These are phyloP conservation scores for Berghia stephanieae DNA, from an alignment of 1,140 invertebrate species.

Conservation along the genomic window DNA sequence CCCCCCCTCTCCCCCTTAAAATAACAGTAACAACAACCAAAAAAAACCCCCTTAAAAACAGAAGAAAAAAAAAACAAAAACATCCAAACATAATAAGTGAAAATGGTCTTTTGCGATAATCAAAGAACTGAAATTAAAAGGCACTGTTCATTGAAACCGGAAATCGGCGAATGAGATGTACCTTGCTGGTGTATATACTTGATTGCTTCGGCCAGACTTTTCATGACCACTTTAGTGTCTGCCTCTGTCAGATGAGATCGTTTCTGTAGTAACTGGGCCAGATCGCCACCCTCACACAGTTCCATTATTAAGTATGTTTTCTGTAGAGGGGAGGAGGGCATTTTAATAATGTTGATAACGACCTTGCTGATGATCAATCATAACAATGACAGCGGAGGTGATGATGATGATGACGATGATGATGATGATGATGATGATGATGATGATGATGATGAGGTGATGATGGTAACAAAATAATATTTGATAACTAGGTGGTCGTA, in stretches of 20 bases:
- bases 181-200: slow-evolving; percentile 72
- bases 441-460: neutral
- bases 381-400: no score
- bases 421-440: neutral
- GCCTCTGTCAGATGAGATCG: slow-evolving; percentile 64
- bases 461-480: neutral
- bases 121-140: no score
- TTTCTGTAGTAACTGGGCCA: slow-evolving; percentile 64
- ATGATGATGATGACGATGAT: neutral
- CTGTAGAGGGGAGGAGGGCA: no score
- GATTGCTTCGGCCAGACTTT: slow-evolving; percentile 68
- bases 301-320: slow-evolving; percentile 69
- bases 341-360: no score
- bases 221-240: slow-evolving; percentile 66
- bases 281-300: slow-evolving; percentile 67
- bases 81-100: no score
- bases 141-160: no score
- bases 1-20: no score
- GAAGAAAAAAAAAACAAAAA: neutral
- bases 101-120: no score
- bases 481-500: neutral
- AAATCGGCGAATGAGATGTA: no score
- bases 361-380: no score
- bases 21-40: slow-evolving; percentile 8
- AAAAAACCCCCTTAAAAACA: neutral